Percentiles rank a stretch among this genome's conserved stretches.
phyloP scores from a whole-genome alignment of 1,140 invertebrate species.

The Campoletis sonorensis region DNA sequence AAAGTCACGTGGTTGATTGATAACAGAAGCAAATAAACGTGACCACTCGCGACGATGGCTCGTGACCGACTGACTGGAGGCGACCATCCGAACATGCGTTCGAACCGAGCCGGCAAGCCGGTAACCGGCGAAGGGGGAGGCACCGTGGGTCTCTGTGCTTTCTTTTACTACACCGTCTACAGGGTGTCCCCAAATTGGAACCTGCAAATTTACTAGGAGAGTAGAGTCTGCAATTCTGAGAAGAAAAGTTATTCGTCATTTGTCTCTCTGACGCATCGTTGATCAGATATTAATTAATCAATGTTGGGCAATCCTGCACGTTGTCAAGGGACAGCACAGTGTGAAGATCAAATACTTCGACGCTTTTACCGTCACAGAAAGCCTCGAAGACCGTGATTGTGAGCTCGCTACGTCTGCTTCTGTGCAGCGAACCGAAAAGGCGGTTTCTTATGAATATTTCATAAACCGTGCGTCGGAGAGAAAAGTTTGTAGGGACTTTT shows the following conservation, averaged over 20 bases:
- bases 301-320: no score
- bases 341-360: no score
- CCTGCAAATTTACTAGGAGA: neutral
- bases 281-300: neutral
- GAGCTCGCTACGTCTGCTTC: no score
- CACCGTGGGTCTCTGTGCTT: neutral
- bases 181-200: no score
- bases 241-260: neutral
- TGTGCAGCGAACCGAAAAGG: no score
- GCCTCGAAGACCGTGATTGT: no score
- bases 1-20: neutral
- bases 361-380: no score
- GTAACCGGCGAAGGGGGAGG: conserved; percentile 29
- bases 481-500: no score
- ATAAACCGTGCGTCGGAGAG: no score
- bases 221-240: neutral
- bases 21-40: conserved; percentile 4
- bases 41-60: conserved; percentile 42
- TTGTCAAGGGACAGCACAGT: no score
- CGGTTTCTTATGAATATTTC: no score
- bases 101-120: conserved; percentile 8
- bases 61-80: conserved; percentile 49
- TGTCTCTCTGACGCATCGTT: no score
- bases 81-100: conserved; percentile 37
- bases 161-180: neutral